Evolutionary conservation across 2,113 vertebrate species (phyloP).

Genomic region (Amblyopsis rosae): DNA sequence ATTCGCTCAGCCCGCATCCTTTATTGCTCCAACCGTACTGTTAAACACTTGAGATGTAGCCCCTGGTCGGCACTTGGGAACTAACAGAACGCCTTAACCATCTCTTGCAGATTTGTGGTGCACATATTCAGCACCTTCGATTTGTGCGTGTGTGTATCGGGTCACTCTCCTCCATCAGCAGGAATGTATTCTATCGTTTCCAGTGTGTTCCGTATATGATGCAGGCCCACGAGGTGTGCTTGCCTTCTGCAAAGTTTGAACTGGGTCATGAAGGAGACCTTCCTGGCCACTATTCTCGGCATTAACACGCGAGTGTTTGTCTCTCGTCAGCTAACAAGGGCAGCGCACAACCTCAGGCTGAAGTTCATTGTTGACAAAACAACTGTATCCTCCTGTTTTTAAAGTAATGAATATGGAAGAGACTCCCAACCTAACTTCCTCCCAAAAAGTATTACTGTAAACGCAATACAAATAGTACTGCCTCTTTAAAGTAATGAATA

Average conservation of each 20-base stretch:
- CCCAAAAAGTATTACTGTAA: too few relatives aligned
- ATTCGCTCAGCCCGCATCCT: slow-evolving; percentile 56
- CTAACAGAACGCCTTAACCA: slow-evolving; percentile 51
- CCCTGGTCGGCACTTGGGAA: slow-evolving; percentile 50
- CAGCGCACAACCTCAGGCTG: slow-evolving; percentile 19
- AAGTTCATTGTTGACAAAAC: slow-evolving; percentile 33
- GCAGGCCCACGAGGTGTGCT: slow-evolving; percentile 46
- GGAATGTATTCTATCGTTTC: slow-evolving; percentile 70
- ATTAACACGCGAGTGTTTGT: slow-evolving; percentile 40
- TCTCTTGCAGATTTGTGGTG: slow-evolving; percentile 54
- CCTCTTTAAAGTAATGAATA: too few relatives aligned
- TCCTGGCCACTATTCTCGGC: slow-evolving; percentile 49
- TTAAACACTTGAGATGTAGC: slow-evolving; percentile 58
- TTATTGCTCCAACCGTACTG: slow-evolving; percentile 50
- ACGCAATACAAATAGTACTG: too few relatives aligned
- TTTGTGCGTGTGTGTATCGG: slow-evolving; percentile 62
- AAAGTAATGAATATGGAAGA: too few relatives aligned
- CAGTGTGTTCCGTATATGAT: slow-evolving; percentile 41
- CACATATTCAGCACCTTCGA: slow-evolving; percentile 65
- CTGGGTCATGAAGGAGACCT: slow-evolving; percentile 58
- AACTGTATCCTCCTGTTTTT: too few relatives aligned
- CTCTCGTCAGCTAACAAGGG: slow-evolving; percentile 55
- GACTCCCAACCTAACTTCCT: too few relatives aligned
- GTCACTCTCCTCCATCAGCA: slow-evolving; percentile 59
- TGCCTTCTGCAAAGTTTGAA: slow-evolving; percentile 61